Percentiles rank a stretch among this genome's conserved stretches.
phyloP scores from a whole-genome alignment of 2,797 vertebrate genomes.

The Arrhamphus sclerolepis region DNA sequence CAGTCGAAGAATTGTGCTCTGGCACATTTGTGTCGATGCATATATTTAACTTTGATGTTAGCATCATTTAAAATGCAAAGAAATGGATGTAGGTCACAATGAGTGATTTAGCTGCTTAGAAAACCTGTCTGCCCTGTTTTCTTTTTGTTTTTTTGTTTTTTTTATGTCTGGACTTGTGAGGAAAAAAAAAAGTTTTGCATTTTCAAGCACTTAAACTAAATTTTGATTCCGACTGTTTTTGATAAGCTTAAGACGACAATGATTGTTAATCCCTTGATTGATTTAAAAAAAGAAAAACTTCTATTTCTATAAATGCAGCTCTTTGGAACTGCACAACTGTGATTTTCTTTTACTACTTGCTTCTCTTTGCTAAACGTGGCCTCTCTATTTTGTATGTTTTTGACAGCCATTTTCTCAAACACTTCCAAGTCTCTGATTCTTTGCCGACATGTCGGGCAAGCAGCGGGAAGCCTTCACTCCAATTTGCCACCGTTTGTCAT shows the following conservation, averaged over 20 bases:
- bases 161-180: constrained; percentile 1
- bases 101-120: constrained; percentile 44
- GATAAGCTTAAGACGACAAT: constrained; percentile 12
- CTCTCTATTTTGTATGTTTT: constrained; percentile 51
- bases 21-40: constrained; percentile 43
- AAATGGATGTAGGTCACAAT: constrained; percentile 58
- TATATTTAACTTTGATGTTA: constrained; percentile 63
- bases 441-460: constrained; percentile 73
- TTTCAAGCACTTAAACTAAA: constrained; percentile 4
- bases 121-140: constrained; percentile 42
- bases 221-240: constrained; percentile 28
- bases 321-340: constrained; percentile 25
- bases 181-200: constrained; percentile 23
- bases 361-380: constrained; percentile 55
- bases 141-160: constrained; percentile 10
- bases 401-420: constrained; percentile 70
- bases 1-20: constrained; percentile 47
- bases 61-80: constrained; percentile 50
- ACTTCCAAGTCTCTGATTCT: constrained; percentile 71
- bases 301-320: constrained; percentile 7
- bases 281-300: constrained; percentile 18
- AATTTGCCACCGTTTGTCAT: constrained; percentile 87
- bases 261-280: constrained; percentile 15
- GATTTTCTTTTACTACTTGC: constrained; percentile 35
- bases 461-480: constrained; percentile 82